Evolutionary conservation across 2,888 invertebrate genomes (phyloP).

Genomic region (Sinodicranocentrus sp.): DNA sequence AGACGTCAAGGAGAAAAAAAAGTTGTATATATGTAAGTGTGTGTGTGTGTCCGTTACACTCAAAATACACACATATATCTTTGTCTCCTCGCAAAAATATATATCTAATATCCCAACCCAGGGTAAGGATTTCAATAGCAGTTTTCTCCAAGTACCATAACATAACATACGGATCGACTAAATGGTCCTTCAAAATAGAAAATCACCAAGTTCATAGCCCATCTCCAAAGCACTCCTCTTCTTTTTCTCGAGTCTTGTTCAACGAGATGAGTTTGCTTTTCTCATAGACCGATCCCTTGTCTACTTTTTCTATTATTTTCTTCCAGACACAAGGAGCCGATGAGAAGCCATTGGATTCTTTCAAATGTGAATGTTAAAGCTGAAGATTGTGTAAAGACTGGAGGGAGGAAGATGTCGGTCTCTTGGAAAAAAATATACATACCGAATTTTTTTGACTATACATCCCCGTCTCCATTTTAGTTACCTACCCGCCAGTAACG

Average conservation of each 20-base stretch:
- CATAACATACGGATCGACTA: conserved; percentile 49
- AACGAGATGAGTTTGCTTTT: conserved; percentile 18
- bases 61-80: neutral
- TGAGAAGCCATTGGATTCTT: too few relatives aligned
- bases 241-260: conserved; percentile 15
- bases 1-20: conserved; percentile 48
- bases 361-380: too few relatives aligned
- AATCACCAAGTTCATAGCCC: conserved; percentile 42
- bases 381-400: too few relatives aligned
- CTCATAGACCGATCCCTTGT: neutral
- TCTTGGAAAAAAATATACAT: too few relatives aligned
- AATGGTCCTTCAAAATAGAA: conserved; percentile 59
- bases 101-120: too few relatives aligned
- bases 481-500: too few relatives aligned
- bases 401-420: too few relatives aligned
- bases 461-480: too few relatives aligned
- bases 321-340: too few relatives aligned
- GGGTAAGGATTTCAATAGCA: neutral
- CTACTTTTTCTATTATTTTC: conserved; percentile 24
- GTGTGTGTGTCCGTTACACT: neutral
- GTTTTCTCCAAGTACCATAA: conserved; percentile 27
- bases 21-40: neutral
- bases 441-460: too few relatives aligned
- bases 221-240: too few relatives aligned
- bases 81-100: too few relatives aligned